Base-by-base conservation (phyloP, 37 sponge, comb jelly and placozoan genomes). In the Cliona cf. orientalis region DNA sequence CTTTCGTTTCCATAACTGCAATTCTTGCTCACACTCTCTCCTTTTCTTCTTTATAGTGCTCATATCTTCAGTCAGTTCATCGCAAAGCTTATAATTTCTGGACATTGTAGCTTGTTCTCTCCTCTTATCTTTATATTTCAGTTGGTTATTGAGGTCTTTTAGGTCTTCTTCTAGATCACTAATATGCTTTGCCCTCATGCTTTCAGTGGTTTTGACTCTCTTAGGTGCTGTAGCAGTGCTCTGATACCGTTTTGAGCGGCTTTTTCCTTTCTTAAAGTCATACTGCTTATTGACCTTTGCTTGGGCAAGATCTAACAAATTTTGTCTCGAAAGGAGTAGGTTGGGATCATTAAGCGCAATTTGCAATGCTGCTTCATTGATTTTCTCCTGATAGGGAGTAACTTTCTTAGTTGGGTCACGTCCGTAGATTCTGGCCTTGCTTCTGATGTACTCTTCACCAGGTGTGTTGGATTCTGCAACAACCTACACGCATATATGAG, bases 201-300 rank as follows among this genome's bases (percentile, higher is more conserved):
- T 41, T 23, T 67, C 14, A 36, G 11, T 33, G 34, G 12, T 38
- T 67, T 67, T n/a, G n/a, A n/a, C n/a, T n/a, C n/a, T n/a, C n/a
- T n/a, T n/a, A 14, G 53, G 53, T 49, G 53, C 53, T 34, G 42
- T 9, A 19, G 36, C 42, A 19, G 6, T 21, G 6, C 36, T 69
- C 6, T 37, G 39, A 6, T 39, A 22, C 23, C n/a, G n/a, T 7
- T 43, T 41, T 46, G 74, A 72, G 6, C 55, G n/a, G n/a, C 46
- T 43, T 6, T 72, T 42, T n/a, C 76, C 76, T 32, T 75, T 75
- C 25, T 75, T 75, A 25, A 33, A 75, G n/a, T 5, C 36, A 58
- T 58, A 75, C 11, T 43, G 32, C 29, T 58, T 62, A 23, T 35
- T 12, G 25, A 61, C 63, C 34, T 31, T 75, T 62, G 56, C 58